Base-by-base conservation (phyloP, 2,888 invertebrate species). In the Meloe dianella region DNA sequence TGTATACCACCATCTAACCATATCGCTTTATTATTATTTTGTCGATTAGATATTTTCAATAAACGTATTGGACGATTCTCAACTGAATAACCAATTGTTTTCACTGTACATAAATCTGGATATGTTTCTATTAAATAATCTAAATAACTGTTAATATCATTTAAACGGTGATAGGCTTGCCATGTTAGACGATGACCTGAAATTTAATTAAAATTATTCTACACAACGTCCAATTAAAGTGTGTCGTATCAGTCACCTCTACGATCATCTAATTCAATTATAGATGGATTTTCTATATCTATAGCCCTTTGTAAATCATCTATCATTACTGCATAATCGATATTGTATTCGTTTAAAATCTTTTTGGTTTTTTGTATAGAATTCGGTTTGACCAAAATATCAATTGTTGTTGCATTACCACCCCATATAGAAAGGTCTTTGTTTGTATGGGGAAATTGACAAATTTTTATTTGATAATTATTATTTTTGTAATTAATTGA, bases 1-100 rank as follows among this genome's bases (percentile, higher is more conserved):
- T 96, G 95, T 73, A 95, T 94, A 22, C 93, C 91, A 0, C 90
- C 91, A 77, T 92, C 92, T 54, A 92, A 66, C 92, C 92, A 93
- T 12, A 93, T 85, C 0, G 90, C 90, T 0, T 85, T 84, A 65
- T 80, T 80, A 1, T 72, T 74, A 0, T 83, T 75, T 32, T 87
- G 85, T 6, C 92, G 91, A 76, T 92, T 91, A 5, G 92, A 92
- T 69, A 93, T 90, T 77, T 90, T 84, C 7, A 87, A 62, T 71
- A 93, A 88, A 86, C 91, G 92, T 12, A 95, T 85, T 1, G 91
- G 89, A 56, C 91, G 86, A 22, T 92, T 92, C 85, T 94, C 90
- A 2, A 89, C 86, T 0, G 94, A 90, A 69, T 86, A 87, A 32
- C 95, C 95, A 71, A 95, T 93, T 7, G 87, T 88, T 78, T 88